Evolutionary conservation across 64 coral and sea anemone species (phyloP), one percentile per base, ranked within the genome.

Genomic region (Pachyseris speciosa): DNA sequence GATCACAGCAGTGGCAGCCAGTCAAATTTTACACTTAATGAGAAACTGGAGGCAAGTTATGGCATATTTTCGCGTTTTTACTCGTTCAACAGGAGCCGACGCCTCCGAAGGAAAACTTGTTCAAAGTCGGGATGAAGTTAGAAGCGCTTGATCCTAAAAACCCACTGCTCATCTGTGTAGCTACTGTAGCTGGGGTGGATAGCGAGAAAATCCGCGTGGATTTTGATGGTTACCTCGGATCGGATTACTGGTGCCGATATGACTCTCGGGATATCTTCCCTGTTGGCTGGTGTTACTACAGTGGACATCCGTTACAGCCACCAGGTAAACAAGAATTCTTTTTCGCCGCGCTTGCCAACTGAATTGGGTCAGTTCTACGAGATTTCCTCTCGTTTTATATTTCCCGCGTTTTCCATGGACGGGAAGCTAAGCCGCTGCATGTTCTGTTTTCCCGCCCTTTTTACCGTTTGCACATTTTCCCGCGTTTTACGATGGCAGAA

Each of bases 81-180:
- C 49, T 65, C 30, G 75, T 50, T 68, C 26, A 33, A 7, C 20
- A 99, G 97, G 97, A 95, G 78, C 97, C 97, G 7, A 37, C 45
- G 6, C 33, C 85, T n/a, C 97, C 97, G 2, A 90, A 83, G n/a
- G 64, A 44, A 0, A 99, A 99, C 74, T 37, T 87, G 15, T 99
- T 99, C 44, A 67, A 77, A 31, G 79, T 88, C 27, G 86, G 86
- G 42, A 87, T 95, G 90, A 99, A 99, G 55, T 45, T 99, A 9
- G 97, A 99, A 84, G 97, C 97, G 10, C 41, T 95, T 20, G 97
- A 99, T 63, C 94, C 90, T 15, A 99, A 99, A 59, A 99, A 99
- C 74, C 90, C 75, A 0, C 80, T 88, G 16, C 73, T 99, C 22
- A 91, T 99, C 73, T 99, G 97, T 64, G 94, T 99, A 13, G 97